Percentiles rank a stretch among this genome's conserved stretches.
Conservation (phyloP, 2,797 vertebrate species). For the Lindbergichthys nudifrons region DNA sequence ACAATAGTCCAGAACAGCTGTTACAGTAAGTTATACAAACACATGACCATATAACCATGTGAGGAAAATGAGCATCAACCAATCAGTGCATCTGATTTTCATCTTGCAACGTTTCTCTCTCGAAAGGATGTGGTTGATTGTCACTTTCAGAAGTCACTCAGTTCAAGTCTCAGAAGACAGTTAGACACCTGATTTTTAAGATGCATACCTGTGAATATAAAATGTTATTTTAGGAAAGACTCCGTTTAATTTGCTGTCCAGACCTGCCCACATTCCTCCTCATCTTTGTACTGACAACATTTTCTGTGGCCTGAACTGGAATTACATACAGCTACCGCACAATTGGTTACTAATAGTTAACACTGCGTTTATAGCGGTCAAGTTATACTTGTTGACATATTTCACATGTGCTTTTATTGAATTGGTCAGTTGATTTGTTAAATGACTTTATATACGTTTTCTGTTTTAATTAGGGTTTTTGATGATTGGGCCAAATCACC, state of each 20-base stretch:
- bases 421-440: too few species aligned
- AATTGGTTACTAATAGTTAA: background rate
- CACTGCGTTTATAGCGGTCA: too few species aligned
- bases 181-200: conserved; percentile 3
- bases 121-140: conserved; percentile 67
- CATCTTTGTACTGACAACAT: background rate
- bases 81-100: conserved; percentile 19
- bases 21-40: background rate
- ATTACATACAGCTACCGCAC: background rate
- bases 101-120: background rate
- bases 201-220: background rate
- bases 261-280: conserved; percentile 33
- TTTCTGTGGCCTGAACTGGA: conserved; percentile 13
- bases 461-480: too few species aligned
- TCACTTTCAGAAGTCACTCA: conserved; percentile 39
- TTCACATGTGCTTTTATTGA: too few species aligned
- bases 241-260: conserved; percentile 13
- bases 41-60: background rate
- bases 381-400: too few species aligned
- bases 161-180: background rate
- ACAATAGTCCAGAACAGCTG: background rate
- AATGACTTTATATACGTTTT: too few species aligned
- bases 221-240: background rate
- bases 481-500: too few species aligned
- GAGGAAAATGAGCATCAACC: background rate